phyloP scores from a whole-genome alignment of 2,888 invertebrate species.

The Eupithecia insigniata region DNA sequence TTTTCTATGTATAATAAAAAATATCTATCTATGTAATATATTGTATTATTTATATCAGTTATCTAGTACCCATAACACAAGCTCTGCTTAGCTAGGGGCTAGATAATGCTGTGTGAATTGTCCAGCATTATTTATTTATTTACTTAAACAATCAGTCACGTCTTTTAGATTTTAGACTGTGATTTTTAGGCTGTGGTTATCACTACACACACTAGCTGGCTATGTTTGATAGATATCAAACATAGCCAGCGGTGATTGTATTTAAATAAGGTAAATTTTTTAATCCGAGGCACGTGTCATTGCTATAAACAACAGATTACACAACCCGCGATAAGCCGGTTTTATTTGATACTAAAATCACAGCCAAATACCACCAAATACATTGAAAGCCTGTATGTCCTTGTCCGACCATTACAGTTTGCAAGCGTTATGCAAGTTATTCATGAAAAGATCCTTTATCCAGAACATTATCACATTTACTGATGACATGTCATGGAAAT shows the following conservation, averaged over 20 bases:
- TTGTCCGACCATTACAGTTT: not conserved
- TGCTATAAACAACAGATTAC: not conserved
- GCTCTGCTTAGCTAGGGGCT: too few relatives aligned
- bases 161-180: not conserved
- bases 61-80: too few relatives aligned
- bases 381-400: not conserved
- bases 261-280: not conserved
- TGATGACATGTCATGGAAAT: not conserved
- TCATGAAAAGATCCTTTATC: not conserved
- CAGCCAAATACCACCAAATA: not conserved
- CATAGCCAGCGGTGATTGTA: not conserved
- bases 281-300: conserved; percentile 2
- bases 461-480: not conserved
- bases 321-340: not conserved
- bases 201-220: too few relatives aligned
- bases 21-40: too few relatives aligned
- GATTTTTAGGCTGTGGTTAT: not conserved
- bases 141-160: not conserved
- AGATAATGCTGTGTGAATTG: too few relatives aligned
- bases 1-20: too few relatives aligned
- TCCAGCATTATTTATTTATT: too few relatives aligned
- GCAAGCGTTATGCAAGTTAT: not conserved
- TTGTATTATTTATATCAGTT: too few relatives aligned
- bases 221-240: too few relatives aligned
- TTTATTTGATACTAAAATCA: conserved; percentile 3